Evolutionary conservation across 92 coral and sea anemone species (phyloP), one percentile per base, ranked within the genome.

Genomic region (Phenganax subtilis): DNA sequence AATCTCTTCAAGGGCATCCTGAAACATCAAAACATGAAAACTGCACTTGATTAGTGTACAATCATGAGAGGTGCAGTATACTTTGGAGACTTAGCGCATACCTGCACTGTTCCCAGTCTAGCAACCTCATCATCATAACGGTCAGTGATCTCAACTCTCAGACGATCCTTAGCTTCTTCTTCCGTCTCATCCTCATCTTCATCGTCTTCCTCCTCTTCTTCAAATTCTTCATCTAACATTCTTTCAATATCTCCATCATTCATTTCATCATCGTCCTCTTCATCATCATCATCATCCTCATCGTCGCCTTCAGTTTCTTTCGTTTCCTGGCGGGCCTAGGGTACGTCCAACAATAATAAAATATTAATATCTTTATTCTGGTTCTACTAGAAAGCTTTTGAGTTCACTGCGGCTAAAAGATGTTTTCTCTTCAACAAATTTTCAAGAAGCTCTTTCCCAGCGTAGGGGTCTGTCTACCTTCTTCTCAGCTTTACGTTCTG

Each of bases 171-270:
- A 60, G 98, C 98, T 63, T 93, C 98, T 61, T 91, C 97, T 64
- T 93, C 98, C 1, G 89, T 93, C 77, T 93, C 98, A 47, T 93
- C 98, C 57, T 93, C 98, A 10, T 93, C 97, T 11, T 93, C 98
- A 17, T 93, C 98, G 74, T 85, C 57, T 54, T 93, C 97, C 29
- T 92, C 97, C 10, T 90, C 93, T 7, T 91, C 97, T 69, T 93
- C 98, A 62, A 86, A 87, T 16, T 88, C 93, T 12, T 89, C 93
- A 75, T 89, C 91, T 55, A 90, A 75, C 56, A 88, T 59, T 10
- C 85, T 88, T 25, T 91, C 97, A 28, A 91, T 88, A 55, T 93
- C 98, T 37, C 87, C 87, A 51, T 91, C 98, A 52, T 93, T 96
- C 25, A 88, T 91, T 14, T 90, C 97, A 8, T 90, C 97, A 2